Conservation (phyloP, 2,113 vertebrate species). For the Myanophis thanlyinensis region DNA sequence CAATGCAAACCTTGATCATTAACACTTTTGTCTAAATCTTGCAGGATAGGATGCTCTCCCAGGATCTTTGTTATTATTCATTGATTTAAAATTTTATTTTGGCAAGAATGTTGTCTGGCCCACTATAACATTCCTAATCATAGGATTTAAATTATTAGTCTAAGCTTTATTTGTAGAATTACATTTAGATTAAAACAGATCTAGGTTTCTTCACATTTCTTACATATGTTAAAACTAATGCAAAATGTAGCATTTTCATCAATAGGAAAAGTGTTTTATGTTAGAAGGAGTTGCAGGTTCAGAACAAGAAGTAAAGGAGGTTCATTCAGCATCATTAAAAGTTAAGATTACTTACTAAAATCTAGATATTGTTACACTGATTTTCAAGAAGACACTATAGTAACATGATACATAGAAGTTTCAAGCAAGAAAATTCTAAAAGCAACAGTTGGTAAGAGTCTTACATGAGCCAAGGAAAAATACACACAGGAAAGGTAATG, state of each 20-base stretch:
- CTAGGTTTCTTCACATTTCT: not conserved
- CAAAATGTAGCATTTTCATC: not conserved
- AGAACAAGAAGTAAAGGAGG: not conserved
- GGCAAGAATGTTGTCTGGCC: not conserved
- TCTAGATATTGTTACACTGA: not conserved
- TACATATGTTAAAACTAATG: not conserved
- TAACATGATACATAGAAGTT: fast-evolving
- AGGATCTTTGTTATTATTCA: not conserved
- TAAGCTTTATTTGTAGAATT: not conserved
- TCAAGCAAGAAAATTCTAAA: not conserved
- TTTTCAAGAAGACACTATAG: fast-evolving
- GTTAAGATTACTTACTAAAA: not conserved
- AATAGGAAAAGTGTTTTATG: not conserved
- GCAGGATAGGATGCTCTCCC: not conserved
- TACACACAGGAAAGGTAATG: not conserved
- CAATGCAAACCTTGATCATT: not conserved
- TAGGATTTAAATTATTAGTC: not conserved
- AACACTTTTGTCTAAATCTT: not conserved
- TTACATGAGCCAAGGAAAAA: not conserved
- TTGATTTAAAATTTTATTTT: not conserved
- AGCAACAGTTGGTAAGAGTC: not conserved
- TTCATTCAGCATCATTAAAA: not conserved
- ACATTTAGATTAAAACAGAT: not conserved
- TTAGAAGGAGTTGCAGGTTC: not conserved
- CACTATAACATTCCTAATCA: not conserved